Evolutionary conservation across 1,140 invertebrate genomes (phyloP).

Genomic region (Lepidurus packardi): DNA sequence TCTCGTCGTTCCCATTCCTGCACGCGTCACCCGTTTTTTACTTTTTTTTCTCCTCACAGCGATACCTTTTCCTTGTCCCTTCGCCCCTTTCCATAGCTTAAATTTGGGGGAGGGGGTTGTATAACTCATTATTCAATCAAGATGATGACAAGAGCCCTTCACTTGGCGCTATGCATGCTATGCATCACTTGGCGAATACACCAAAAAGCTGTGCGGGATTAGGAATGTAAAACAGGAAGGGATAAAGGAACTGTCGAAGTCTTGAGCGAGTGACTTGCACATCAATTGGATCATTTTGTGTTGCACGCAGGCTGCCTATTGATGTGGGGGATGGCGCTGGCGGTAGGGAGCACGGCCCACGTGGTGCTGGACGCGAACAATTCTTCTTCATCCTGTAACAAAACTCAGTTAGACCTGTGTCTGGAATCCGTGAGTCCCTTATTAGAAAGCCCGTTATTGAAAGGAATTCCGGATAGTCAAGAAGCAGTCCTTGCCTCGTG

Average conservation of each 20-base stretch:
- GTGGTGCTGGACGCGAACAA: too few relatives aligned
- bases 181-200: not conserved
- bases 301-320: not conserved
- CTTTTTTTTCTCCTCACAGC: not conserved
- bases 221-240: not conserved
- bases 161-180: not conserved
- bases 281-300: not conserved
- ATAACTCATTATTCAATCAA: not conserved
- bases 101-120: not conserved
- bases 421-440: conserved; percentile 30
- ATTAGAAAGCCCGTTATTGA: conserved; percentile 32
- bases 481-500: conserved; percentile 31
- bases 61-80: not conserved
- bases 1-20: conserved; percentile 4
- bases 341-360: not conserved
- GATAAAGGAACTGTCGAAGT: not conserved
- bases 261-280: not conserved
- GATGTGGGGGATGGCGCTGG: not conserved
- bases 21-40: not conserved
- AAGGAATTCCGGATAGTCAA: conserved; percentile 32
- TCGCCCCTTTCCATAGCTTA: not conserved
- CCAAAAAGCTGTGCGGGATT: not conserved
- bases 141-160: not conserved
- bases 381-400: conserved; percentile 28
- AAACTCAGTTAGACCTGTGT: conserved; percentile 30